phyloP scores from a whole-genome alignment of 2,888 invertebrate species.

The Trypoxylon attenuatum region DNA sequence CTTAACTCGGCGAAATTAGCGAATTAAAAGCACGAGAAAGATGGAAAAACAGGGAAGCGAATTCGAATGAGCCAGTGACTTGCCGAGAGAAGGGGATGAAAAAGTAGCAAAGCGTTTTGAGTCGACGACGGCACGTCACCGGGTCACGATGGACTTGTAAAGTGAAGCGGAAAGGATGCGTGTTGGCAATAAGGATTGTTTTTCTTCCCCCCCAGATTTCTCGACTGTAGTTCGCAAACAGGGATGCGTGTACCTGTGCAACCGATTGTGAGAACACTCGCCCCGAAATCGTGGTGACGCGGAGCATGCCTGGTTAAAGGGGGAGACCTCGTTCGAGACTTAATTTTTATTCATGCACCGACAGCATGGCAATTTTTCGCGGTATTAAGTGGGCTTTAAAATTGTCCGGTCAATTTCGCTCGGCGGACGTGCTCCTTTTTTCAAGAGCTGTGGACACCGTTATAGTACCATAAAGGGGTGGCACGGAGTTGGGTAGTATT shows the following conservation, averaged over 20 bases:
- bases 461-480: constrained; percentile 3
- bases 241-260: too few relatives aligned
- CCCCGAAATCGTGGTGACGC: constrained; percentile 23
- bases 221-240: constrained; percentile 39
- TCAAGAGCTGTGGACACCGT: constrained; percentile 56
- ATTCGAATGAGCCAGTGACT: constrained; percentile 9
- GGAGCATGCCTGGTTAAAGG: background rate
- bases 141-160: background rate
- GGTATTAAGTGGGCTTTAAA: constrained; percentile 73
- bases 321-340: constrained; percentile 15
- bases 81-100: constrained; percentile 11
- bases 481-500: constrained; percentile 8
- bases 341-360: constrained; percentile 74
- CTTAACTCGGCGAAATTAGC: constrained; percentile 73
- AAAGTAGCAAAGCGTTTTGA: background rate
- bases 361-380: constrained; percentile 73
- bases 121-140: constrained; percentile 32
- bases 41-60: constrained; percentile 26
- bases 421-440: constrained; percentile 72
- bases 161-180: constrained; percentile 25
- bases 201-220: constrained; percentile 12
- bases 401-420: constrained; percentile 74
- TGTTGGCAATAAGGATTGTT: constrained; percentile 26
- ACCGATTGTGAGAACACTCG: constrained; percentile 17
- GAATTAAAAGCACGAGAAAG: constrained; percentile 69